These are phyloP conservation scores for Rhagoletis zephyria DNA, from an alignment of 1,140 invertebrate genomes.

Conservation along the genomic window DNA sequence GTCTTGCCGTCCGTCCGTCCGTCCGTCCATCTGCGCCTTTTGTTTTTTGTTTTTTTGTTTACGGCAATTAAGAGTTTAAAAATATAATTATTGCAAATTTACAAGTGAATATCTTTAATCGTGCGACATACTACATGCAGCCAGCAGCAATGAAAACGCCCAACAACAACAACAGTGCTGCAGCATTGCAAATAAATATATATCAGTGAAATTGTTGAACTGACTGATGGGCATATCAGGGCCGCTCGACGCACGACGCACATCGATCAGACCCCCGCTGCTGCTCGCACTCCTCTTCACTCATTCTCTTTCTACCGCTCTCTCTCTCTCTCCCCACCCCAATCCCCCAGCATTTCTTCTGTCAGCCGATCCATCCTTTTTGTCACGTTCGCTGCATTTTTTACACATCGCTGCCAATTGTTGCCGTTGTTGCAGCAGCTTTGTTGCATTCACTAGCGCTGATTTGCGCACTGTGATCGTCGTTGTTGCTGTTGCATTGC, in stretches of 20 bases:
- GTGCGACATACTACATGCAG: too few relatives aligned
- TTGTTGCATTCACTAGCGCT: neutral
- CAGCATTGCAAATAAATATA: neutral
- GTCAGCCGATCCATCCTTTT: neutral
- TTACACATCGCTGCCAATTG: conserved; percentile 20
- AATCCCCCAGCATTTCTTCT: too few relatives aligned
- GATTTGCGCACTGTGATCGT: neutral
- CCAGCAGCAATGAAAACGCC: conserved; percentile 53
- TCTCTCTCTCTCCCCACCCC: too few relatives aligned
- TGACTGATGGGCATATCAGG: conserved; percentile 59
- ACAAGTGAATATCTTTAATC: conserved; percentile 47
- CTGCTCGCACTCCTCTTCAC: neutral
- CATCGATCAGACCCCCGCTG: conserved; percentile 36
- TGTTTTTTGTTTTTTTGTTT: conserved; percentile 50
- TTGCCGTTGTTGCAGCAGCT: neutral
- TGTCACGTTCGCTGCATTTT: neutral
- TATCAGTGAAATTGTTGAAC: neutral
- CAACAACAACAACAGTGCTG: conserved; percentile 28
- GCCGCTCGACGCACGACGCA: conserved; percentile 52
- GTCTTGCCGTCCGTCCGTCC: too few relatives aligned
- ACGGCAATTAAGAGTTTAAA: conserved; percentile 71
- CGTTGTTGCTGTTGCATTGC: neutral
- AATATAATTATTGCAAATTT: conserved; percentile 70
- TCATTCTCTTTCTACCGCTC: too few relatives aligned
- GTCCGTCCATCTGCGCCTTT: neutral